Evolutionary conservation across 2,888 invertebrate species (phyloP), one percentile per base, ranked within the genome.

Genomic region (Azorinus chamasolen): DNA sequence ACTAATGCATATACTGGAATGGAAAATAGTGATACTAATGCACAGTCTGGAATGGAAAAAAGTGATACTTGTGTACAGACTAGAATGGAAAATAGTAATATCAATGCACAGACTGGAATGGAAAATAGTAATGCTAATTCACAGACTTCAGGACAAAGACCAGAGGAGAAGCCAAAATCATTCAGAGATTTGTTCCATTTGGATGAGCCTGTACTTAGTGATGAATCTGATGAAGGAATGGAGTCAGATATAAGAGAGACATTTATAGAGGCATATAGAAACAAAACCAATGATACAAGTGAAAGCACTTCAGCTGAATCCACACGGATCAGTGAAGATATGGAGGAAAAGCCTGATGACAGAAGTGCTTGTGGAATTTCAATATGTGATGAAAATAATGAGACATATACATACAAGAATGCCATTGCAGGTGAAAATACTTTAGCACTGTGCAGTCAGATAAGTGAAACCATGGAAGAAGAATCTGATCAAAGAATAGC

Each of bases 151-250:
- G 16, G 41, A 41, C 41, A 12, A 41, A 64, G 41, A 69, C n/a
- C n/a, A n/a, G n/a, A n/a, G n/a, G n/a, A n/a, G n/a, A n/a, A n/a
- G n/a, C n/a, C n/a, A n/a, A n/a, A 41, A 32, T 45, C 68, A 50
- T 73, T 68, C 39, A 53, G 76, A 48, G n/a, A 43, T 45, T 24
- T 71, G 57, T 70, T 73, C 64, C 27, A 50, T 18, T 48, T 64
- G 14, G 74, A 72, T 74, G 71, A 76, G 16, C 55, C 65, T 41
- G 45, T 46, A 12, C 58, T 61, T 14, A 62, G 66, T 54, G 69
- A 72, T n/a, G 63, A 37, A 51, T 53, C 48, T 16, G 58, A 32
- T 16, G 25, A 50, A 25, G 32, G 22, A 24, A 54, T 39, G 27
- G 54, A 25, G 25, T 14, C 43, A 51, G 53, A 53, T 25, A 57